Conservation (phyloP, 2,888 invertebrate species). For the Cryptocheilus praepositus region DNA sequence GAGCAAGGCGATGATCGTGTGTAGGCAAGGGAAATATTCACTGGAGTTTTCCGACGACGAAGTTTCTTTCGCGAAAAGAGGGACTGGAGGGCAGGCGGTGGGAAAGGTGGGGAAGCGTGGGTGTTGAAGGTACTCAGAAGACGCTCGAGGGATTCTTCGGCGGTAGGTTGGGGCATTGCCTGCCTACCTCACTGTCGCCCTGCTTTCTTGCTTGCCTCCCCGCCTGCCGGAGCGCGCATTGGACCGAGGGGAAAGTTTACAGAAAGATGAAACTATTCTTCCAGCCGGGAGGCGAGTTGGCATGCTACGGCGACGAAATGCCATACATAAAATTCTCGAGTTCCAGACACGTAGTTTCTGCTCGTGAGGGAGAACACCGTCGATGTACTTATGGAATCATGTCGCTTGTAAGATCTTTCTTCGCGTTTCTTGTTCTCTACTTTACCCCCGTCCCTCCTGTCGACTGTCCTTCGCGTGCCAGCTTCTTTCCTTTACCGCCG, state of each 20-base stretch:
- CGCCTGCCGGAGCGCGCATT: slow-evolving; percentile 27
- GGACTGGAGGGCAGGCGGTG: slow-evolving; percentile 11
- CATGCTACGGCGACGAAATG: slow-evolving; percentile 60
- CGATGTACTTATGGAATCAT: slow-evolving; percentile 36
- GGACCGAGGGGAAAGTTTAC: slow-evolving; percentile 54
- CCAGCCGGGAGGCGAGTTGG: slow-evolving; percentile 46
- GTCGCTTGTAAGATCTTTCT: slow-evolving; percentile 41
- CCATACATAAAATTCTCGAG: slow-evolving; percentile 66
- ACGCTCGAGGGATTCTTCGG: background rate
- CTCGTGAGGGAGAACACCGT: slow-evolving; percentile 3
- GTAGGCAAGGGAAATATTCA: slow-evolving; percentile 59
- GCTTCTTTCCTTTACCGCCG: background rate
- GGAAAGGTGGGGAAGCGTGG: background rate
- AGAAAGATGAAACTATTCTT: slow-evolving; percentile 63
- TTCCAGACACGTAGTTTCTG: slow-evolving; percentile 54
- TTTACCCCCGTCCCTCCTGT: no score
- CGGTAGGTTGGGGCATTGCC: no score
- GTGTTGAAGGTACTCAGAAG: background rate
- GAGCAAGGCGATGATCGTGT: slow-evolving; percentile 48
- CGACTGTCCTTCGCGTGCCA: no score
- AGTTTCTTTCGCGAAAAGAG: slow-evolving; percentile 50
- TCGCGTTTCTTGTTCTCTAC: background rate
- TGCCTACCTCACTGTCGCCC: no score
- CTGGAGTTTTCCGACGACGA: slow-evolving; percentile 50
- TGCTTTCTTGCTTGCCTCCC: no score